Conservation (phyloP, 2,888 invertebrate species). For the Hydraecia micacea region DNA sequence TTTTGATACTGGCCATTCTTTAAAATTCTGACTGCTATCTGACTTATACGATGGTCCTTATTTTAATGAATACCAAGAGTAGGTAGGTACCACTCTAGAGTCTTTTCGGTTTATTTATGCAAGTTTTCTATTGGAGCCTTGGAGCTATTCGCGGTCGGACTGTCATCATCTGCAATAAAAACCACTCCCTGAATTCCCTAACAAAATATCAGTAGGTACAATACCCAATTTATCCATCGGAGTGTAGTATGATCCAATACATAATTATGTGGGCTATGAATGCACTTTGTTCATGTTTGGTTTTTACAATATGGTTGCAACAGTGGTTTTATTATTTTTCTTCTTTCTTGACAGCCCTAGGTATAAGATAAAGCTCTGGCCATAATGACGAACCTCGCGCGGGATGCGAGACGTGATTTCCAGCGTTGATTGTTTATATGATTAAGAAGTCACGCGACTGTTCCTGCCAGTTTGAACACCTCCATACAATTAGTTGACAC, state of each 20-base stretch:
- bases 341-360: neutral
- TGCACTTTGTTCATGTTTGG: neutral
- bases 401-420: neutral
- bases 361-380: neutral
- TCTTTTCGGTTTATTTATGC: too few species aligned
- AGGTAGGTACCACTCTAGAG: neutral
- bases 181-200: conserved; percentile 13
- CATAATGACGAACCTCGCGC: neutral
- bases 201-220: neutral
- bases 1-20: neutral
- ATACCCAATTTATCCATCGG: neutral
- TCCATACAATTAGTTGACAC: neutral
- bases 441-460: neutral
- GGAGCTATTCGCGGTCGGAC: neutral
- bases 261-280: neutral
- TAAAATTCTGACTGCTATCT: neutral
- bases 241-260: neutral
- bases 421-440: neutral
- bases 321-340: neutral
- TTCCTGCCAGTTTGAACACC: neutral
- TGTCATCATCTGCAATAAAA: conserved; percentile 13
- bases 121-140: neutral
- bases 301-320: neutral
- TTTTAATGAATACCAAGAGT: neutral
- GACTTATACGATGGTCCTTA: neutral